Percentiles rank a stretch among this genome's conserved stretches.
phyloP scores from a whole-genome alignment of 2,797 vertebrate species.

The Sebastes matsubarae region DNA sequence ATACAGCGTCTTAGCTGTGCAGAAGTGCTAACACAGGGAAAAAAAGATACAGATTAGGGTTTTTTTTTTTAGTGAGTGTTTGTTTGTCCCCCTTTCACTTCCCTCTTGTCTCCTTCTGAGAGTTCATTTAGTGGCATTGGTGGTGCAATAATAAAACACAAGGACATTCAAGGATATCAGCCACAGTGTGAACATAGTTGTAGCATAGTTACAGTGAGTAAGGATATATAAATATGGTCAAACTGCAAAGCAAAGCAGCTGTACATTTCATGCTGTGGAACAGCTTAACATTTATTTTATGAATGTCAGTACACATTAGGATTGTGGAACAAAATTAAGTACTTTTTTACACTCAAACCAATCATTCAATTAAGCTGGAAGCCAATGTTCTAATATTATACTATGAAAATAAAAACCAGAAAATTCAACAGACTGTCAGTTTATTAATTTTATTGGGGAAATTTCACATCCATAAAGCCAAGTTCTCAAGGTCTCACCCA shows the following conservation, averaged over 20 bases:
- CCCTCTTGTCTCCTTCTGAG: background rate
- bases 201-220: background rate
- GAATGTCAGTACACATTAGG: background rate
- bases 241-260: background rate
- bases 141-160: background rate
- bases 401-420: no score
- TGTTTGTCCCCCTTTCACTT: constrained; percentile 26
- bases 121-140: background rate
- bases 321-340: background rate
- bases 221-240: background rate
- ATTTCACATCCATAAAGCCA: background rate
- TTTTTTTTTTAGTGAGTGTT: background rate
- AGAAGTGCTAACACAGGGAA: constrained; percentile 89
- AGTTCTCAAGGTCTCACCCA: background rate
- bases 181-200: background rate
- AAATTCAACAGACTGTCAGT: background rate
- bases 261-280: background rate
- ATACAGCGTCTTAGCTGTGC: constrained; percentile 97
- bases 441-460: background rate
- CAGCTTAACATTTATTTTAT: background rate
- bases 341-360: background rate
- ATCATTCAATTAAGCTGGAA: background rate
- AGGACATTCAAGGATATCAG: background rate
- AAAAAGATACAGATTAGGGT: background rate
- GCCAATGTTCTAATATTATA: background rate